A percentile compares a stretch with the other conserved stretches of the same genome.
Conservation (phyloP, 2,797 vertebrate species). For the Eospalax fontanierii region DNA sequence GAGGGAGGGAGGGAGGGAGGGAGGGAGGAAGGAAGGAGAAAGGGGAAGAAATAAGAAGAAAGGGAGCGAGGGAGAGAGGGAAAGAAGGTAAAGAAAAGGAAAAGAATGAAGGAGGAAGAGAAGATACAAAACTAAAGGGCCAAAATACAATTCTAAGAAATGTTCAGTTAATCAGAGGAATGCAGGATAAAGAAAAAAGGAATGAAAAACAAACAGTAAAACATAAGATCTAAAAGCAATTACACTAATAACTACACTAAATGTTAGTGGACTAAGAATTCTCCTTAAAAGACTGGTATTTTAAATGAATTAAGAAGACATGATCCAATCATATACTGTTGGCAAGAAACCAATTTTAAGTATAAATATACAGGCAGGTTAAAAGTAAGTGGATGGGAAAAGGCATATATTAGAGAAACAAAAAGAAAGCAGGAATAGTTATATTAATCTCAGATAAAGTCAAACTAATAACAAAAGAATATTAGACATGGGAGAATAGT, state of each 20-base stretch:
- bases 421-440: neutral
- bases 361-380: neutral
- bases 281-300: slow-evolving; percentile 6
- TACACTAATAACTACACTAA: neutral
- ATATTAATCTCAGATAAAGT: slow-evolving; percentile 14
- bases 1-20: too few species aligned
- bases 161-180: neutral
- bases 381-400: neutral
- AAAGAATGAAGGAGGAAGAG: too few species aligned
- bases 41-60: accelerated
- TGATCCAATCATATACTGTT: neutral
- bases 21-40: too few species aligned
- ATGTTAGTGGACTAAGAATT: neutral
- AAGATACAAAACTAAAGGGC: neutral
- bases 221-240: neutral
- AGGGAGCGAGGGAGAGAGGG: too few species aligned
- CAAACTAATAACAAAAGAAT: neutral
- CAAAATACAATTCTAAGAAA: neutral
- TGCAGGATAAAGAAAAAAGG: neutral
- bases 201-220: slow-evolving; percentile 16
- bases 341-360: slow-evolving; percentile 12
- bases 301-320: slow-evolving; percentile 12
- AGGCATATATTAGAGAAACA: neutral
- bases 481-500: neutral
- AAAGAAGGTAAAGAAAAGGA: neutral